Evolutionary conservation across 2,888 invertebrate species (phyloP).

Genomic region (Agelastica alni): DNA sequence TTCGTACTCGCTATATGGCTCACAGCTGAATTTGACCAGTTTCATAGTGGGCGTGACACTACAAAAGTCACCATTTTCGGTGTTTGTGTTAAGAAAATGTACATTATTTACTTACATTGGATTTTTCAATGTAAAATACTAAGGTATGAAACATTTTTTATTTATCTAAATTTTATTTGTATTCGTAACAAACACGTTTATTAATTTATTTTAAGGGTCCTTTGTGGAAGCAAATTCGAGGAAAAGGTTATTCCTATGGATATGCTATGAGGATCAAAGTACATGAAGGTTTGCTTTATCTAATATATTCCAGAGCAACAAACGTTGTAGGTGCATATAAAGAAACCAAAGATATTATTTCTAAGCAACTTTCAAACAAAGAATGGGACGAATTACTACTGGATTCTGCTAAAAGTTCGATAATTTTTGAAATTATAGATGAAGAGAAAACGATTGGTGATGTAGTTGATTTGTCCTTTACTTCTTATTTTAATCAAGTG

Average conservation of each 20-base stretch:
- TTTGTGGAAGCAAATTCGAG: slow-evolving; percentile 86
- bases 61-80: too few species aligned
- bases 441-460: slow-evolving; percentile 78
- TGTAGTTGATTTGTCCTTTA: slow-evolving; percentile 72
- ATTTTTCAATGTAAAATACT: too few species aligned
- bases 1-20: too few species aligned
- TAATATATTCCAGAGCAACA: slow-evolving; percentile 76
- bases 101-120: too few species aligned
- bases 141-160: too few species aligned
- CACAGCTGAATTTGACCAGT: too few species aligned
- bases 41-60: too few species aligned
- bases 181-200: not conserved
- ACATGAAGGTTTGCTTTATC: slow-evolving; percentile 72
- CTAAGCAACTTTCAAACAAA: slow-evolving; percentile 64
- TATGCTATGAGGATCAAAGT: slow-evolving; percentile 69
- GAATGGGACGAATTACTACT: slow-evolving; percentile 76
- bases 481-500: slow-evolving; percentile 71
- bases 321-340: slow-evolving; percentile 80
- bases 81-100: too few species aligned
- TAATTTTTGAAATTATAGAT: slow-evolving; percentile 85
- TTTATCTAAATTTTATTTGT: not conserved
- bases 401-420: slow-evolving; percentile 82
- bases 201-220: slow-evolving; percentile 69
- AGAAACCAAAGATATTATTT: slow-evolving; percentile 75
- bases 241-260: slow-evolving; percentile 82